Base-by-base conservation (phyloP, 1,140 invertebrate genomes). In the Bombus breviceps region DNA sequence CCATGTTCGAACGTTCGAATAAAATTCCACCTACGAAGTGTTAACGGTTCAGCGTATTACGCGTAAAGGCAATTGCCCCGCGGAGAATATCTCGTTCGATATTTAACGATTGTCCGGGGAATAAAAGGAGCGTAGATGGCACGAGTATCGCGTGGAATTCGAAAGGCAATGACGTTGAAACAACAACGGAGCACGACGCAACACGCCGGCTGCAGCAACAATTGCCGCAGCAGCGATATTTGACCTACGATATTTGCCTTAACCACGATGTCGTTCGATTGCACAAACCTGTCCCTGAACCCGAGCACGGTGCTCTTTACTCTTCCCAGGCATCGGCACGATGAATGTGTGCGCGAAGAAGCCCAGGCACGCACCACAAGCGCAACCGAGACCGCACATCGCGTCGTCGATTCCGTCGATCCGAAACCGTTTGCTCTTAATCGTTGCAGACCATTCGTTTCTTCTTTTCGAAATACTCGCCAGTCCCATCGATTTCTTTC, bases 201-300 rank as follows among this genome's bases (percentile, higher is more conserved):
- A 41, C 18, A 8, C 18, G 62, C 34, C 13, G 53, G 37, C 37
- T 32, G 39, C 39, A 72, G 32, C 66, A 79, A 72, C 83, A 72
- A 84, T 84, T 62, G 76, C 66, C 34, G 39, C 53, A 2, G 76
- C 76, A 84, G 83, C 53, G 76, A 84, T 84, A 84, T 84, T 85
- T 85, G 76, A 85, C 77, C 83, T 80, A 85, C 64, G 72, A 85
- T 85, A 80, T 85, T 85, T 85, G 68, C 68, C 34, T 79, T 41
- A 85, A 62, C 68, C 76, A 64, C 75, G 66, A 84, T 84, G 75
- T 71, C 66, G 76, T 84, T 76, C 69, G 83, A 85, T 85, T 80
- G 83, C 77, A 53, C 77, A 72, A 85, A 85, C 83, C 59, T 64
- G 83, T 80, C 83, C 77, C 83, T 85, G 83, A 85, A 85, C 83